phyloP scores from a whole-genome alignment of 2,113 vertebrate genomes.

The Erpornis zantholeuca region DNA sequence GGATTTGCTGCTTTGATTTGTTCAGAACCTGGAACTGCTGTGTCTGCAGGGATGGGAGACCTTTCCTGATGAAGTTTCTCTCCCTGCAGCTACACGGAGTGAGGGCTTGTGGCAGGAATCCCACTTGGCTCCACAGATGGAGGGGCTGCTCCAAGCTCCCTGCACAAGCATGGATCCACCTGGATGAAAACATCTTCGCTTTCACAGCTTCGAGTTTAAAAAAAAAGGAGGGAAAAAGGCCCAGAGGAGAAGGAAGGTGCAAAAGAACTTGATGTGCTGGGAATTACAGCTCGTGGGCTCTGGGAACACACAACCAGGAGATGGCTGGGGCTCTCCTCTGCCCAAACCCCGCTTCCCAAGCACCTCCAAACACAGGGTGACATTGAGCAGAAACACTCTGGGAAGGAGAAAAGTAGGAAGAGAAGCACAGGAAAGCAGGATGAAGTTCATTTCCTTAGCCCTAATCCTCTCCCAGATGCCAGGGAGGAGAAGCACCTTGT shows the following conservation, averaged over 20 bases:
- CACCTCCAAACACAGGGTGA: background rate
- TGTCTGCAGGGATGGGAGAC: background rate
- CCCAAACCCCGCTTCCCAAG: background rate
- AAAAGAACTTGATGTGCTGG: background rate
- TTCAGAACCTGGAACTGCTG: background rate
- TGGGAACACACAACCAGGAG: background rate
- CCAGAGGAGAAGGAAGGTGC: background rate
- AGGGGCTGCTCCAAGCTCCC: background rate
- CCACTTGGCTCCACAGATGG: background rate
- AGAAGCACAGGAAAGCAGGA: background rate
- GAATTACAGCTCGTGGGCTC: rapidly evolving
- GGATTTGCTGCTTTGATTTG: background rate
- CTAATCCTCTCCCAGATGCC: background rate
- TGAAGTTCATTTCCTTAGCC: background rate
- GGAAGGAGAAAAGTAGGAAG: background rate
- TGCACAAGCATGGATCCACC: background rate
- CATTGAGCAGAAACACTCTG: background rate
- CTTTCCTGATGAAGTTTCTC: background rate
- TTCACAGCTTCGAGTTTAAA: background rate
- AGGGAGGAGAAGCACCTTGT: background rate
- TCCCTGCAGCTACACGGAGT: background rate
- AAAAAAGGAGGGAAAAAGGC: rapidly evolving
- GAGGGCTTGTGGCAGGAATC: background rate
- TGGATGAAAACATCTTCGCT: background rate
- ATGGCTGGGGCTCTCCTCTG: background rate